These are phyloP conservation scores for Hylyphantes graminicola DNA, from an alignment of 1,140 invertebrate species.

Conservation along the genomic window DNA sequence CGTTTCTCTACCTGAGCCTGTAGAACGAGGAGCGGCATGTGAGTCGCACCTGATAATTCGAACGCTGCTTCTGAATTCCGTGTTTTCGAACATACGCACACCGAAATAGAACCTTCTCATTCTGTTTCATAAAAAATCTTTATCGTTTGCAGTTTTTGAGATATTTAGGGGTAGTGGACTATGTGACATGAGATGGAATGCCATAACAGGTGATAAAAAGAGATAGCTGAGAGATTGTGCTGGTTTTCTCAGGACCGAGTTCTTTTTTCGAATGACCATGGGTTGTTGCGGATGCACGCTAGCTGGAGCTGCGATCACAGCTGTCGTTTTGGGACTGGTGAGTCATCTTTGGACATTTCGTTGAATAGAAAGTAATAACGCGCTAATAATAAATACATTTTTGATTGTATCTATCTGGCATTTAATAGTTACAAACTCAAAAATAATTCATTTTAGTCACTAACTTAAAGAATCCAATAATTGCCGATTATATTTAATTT, in stretches of 20 bases:
- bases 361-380: no score
- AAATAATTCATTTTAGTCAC: no score
- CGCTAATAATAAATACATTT: no score
- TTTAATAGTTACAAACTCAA: no score
- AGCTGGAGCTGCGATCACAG: constrained; percentile 33
- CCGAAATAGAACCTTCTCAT: no score
- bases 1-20: background rate
- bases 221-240: constrained; percentile 1
- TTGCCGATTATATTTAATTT: no score
- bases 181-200: background rate
- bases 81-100: no score
- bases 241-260: background rate
- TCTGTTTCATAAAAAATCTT: no score
- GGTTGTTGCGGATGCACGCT: constrained; percentile 46
- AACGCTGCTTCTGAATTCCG: background rate
- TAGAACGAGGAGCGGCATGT: background rate
- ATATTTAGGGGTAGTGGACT: no score
- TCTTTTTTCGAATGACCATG: constrained; percentile 14
- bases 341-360: background rate
- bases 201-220: constrained; percentile 5
- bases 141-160: no score
- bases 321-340: constrained; percentile 54
- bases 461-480: no score
- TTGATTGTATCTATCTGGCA: no score
- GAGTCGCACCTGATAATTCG: constrained; percentile 4